These are phyloP conservation scores for Callorhinus ursinus DNA, from an alignment of 2,113 vertebrate species.

Conservation along the genomic window DNA sequence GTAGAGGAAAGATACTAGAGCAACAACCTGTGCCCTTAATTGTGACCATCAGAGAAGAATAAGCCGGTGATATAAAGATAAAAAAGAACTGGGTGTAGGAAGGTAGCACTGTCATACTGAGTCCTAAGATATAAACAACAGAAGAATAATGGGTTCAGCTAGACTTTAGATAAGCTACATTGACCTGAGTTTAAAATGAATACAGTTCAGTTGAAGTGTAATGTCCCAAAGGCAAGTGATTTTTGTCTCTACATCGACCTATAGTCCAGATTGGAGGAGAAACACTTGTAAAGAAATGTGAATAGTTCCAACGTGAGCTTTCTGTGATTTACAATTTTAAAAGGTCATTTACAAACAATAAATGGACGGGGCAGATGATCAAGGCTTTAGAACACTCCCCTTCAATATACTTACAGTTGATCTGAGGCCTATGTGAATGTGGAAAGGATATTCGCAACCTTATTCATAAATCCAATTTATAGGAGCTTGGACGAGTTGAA, in stretches of 20 bases:
- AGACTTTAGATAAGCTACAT: neutral
- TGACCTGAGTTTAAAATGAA: neutral
- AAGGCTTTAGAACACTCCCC: neutral
- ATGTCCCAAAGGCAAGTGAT: neutral
- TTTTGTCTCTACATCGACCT: neutral
- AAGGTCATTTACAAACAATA: slow-evolving; percentile 8
- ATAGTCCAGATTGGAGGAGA: neutral
- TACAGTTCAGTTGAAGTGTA: neutral
- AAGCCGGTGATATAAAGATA: neutral
- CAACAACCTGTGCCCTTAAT: neutral
- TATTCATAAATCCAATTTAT: neutral
- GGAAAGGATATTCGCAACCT: neutral
- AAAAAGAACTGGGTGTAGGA: neutral
- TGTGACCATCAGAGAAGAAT: neutral
- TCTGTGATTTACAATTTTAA: neutral
- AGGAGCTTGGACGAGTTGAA: neutral
- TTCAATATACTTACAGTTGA: neutral
- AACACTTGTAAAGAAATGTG: neutral
- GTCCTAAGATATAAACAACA: neutral
- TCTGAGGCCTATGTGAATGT: neutral
- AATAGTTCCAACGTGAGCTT: neutral
- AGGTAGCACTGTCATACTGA: neutral
- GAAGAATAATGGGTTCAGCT: neutral
- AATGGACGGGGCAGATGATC: neutral
- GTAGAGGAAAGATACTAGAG: neutral